Base-by-base conservation (phyloP, 2,888 invertebrate genomes). In the Drosophila barbarae region DNA sequence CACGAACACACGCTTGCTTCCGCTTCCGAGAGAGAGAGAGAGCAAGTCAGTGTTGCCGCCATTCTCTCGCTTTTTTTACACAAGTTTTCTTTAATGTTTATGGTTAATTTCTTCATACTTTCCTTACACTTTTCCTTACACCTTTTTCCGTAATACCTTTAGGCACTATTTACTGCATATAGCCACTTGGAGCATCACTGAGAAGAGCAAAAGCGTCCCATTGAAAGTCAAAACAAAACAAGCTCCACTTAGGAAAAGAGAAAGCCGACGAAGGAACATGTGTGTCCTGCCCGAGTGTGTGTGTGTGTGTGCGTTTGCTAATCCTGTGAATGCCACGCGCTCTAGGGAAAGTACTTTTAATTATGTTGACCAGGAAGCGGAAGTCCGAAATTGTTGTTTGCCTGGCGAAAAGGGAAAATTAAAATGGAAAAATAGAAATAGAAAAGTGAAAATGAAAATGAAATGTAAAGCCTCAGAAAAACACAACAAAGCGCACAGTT, bases 291-390 rank as follows among this genome's bases (percentile, higher is more conserved):
- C n/a, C 5, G 26, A 7, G 21, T 23, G 34, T 44, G n/a, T n/a
- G 15, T 30, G 32, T 53, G 69, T 26, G 26, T 26, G 26, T 26
- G 26, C 32, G 38, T 44, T 41, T 70, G 64, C 57, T 63, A 58
- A 55, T 65, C 66, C 57, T 52, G 69, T 69, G 73, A 30, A 30
- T 46, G 9, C 30, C 65, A 46, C 57, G 70, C 26, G 30, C 65
- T 36, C 41, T 49, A 70, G 76, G 35, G 76, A 76, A 81, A 84
- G 85, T 82, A 71, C 42, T 79, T 84, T 79, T 76, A 73, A 82
- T 84, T 79, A 82, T 70, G 71, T 64, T 71, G 65, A 71, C 71
- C 71, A 71, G 71, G 65, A 71, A 69, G 71, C 66, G 71, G 52
- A 64, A 69, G 69, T 52, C 44, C 53, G 34, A 53, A 68, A 50